Evolutionary conservation across 2,797 vertebrate species (phyloP), one percentile per base, ranked within the genome.

Genomic region (Siniperca obscura): DNA sequence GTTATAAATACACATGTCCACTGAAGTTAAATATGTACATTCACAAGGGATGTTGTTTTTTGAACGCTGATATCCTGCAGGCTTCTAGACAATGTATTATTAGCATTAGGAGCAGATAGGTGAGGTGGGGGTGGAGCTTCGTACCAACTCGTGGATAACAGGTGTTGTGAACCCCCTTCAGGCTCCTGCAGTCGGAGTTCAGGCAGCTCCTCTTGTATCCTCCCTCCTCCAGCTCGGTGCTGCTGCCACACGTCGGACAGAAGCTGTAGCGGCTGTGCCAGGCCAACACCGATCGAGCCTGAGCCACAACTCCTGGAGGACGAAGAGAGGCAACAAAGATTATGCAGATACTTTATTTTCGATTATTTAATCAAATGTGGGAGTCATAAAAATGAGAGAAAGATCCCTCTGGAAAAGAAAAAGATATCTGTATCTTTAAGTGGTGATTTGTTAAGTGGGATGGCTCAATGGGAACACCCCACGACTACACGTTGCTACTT

Each of bases 71-170:
- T 5, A 11, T 25, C 1, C 52, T 12, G 36, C 52, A 25, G 21
- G 22, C 21, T 22, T 30, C 30, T 2, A 30, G 30, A 30, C 30
- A 30, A 30, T 30, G 30, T 14, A 30, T 5, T 7, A 5, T 7
- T 2, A 36, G 27, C 11, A 13, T 36, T 17, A 7, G 34, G 16
- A 38, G 59, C 42, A 38, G 44, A 17, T 52, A 1, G 16, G 27
- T 61, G 27, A 40, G 46, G n/a, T 46, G 27, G 13, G 40, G 10
- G 12, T 13, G 69, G n/a, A 7, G 57, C 7, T 40, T 56, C 96
- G 0, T 90, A 97, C 98, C 98, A 42, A 98, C 96, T 95, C 98
- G 96, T 68, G 98, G 98, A 67, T 98, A 98, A 27, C 96, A 97
- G 4, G 97, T 98, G 90, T 97, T 99, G 88, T 98, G 97, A 77